phyloP scores from a whole-genome alignment of 2,888 invertebrate species.

The Herminia tarsipennalis region DNA sequence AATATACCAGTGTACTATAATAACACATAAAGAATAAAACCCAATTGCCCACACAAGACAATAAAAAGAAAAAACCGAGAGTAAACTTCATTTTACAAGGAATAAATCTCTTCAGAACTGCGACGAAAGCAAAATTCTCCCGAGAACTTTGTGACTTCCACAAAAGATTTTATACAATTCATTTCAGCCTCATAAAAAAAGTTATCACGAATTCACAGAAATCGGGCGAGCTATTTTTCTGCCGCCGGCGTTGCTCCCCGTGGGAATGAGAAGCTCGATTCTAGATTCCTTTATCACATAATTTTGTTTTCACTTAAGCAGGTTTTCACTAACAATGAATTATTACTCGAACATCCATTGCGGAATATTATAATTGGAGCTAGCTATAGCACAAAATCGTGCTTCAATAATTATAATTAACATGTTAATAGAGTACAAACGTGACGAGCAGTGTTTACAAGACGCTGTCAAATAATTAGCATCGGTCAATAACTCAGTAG shows the following conservation, averaged over 20 bases:
- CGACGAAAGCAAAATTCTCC: constrained; percentile 72
- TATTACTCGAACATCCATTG: constrained; percentile 2
- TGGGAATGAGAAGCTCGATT: constrained; percentile 70
- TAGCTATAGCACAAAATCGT: constrained; percentile 23
- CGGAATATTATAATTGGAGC: not conserved
- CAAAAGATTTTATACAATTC: constrained; percentile 81
- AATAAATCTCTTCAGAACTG: constrained; percentile 68
- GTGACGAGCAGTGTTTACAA: constrained; percentile 61
- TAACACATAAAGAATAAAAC: constrained; percentile 17
- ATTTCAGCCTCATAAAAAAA: constrained; percentile 80
- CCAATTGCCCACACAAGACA: constrained; percentile 30
- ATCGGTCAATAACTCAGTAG: constrained; percentile 69
- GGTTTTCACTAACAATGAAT: constrained; percentile 15
- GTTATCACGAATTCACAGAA: constrained; percentile 81
- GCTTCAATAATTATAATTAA: constrained; percentile 53
- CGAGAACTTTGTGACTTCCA: constrained; percentile 75
- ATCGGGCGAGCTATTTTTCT: constrained; percentile 77
- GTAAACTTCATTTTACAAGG: constrained; percentile 65
- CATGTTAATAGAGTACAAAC: constrained; percentile 51
- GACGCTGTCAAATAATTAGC: constrained; percentile 72
- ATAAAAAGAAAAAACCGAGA: constrained; percentile 49
- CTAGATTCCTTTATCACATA: constrained; percentile 24
- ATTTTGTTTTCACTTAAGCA: constrained; percentile 33
- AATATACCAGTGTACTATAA: constrained; percentile 9
- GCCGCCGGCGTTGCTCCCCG: constrained; percentile 66